Evolutionary conservation across 2,888 invertebrate species (phyloP), one percentile per base, ranked within the genome.

Genomic region (Stenotaenia linearis): DNA sequence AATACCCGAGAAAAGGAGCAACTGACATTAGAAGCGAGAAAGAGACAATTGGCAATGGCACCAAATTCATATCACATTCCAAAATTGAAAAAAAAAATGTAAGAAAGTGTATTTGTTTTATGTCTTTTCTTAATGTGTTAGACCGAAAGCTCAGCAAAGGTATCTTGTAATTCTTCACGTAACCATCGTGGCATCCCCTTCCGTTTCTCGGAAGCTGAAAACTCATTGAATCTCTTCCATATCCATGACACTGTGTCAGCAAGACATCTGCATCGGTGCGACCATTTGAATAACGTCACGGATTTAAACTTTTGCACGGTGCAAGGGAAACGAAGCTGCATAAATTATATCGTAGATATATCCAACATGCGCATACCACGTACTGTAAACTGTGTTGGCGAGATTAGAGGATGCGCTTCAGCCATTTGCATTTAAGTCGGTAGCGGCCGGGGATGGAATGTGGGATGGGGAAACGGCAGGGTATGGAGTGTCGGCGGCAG

Each of bases 101-200:
- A 69, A 69, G 25, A 25, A 28, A 69, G 6, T 25, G 69, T 28
- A 28, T 69, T 69, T 69, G 69, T 69, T 69, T 69, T 69, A 69
- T 69, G 69, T 69, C 69, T 28, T 28, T 28, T 28, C 69, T 25
- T 28, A n/a, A 69, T 12, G 28, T 69, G n/a, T 69, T 69, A 28
- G 69, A 69, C 69, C 25, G 69, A 69, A 69, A 69, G 69, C 69
- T 69, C 69, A 69, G 69, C 69, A 69, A 23, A 69, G 25, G 69
- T 69, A 69, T 69, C 69, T 69, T 69, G 69, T 69, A 69, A 69
- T 69, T 69, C 69, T 69, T 69, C 69, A 69, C 69, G 69, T 69
- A 69, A 69, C 69, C 69, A 28, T 69, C 69, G 23, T 69, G 23
- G 9, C 28, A 5, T 25, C 1, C 69, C 28, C 25, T 69, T 69